phyloP scores from a whole-genome alignment of 1,140 invertebrate genomes.

The Bactericera cockerelli region DNA sequence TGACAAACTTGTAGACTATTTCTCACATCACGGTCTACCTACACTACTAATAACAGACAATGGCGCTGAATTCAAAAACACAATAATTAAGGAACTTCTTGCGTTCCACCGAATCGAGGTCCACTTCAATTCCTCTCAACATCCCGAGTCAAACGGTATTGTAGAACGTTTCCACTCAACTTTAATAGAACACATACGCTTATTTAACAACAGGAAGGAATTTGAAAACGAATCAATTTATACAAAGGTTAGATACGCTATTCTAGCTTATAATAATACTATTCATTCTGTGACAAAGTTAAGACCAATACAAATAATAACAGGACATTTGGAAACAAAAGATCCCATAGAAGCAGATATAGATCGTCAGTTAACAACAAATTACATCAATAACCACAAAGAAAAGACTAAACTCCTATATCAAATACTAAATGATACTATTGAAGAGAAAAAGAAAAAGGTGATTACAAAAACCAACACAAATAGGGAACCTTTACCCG shows the following conservation, averaged over 20 bases:
- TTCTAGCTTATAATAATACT: background rate
- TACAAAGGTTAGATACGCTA: background rate
- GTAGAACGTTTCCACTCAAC: conserved; percentile 4
- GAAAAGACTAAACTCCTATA: background rate
- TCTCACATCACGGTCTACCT: conserved; percentile 7
- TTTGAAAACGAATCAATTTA: background rate
- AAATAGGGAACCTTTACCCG: background rate
- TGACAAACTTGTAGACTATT: background rate
- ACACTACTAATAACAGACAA: background rate
- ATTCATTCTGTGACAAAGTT: background rate
- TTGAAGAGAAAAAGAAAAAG: background rate
- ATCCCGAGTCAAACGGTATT: background rate
- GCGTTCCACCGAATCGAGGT: background rate
- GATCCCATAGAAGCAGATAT: background rate
- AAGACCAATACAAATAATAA: background rate
- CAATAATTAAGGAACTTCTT: background rate
- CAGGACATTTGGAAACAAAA: background rate
- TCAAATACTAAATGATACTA: background rate
- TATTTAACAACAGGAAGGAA: background rate
- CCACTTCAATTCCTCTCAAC: background rate
- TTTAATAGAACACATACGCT: background rate
- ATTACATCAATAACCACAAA: background rate
- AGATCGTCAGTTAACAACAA: background rate
- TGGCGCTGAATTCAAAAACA: background rate
- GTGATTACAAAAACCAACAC: background rate